A percentile compares a stretch with the other conserved stretches of the same genome.
phyloP scores from a whole-genome alignment of 2,888 invertebrate species.

The Icerya purchasi region DNA sequence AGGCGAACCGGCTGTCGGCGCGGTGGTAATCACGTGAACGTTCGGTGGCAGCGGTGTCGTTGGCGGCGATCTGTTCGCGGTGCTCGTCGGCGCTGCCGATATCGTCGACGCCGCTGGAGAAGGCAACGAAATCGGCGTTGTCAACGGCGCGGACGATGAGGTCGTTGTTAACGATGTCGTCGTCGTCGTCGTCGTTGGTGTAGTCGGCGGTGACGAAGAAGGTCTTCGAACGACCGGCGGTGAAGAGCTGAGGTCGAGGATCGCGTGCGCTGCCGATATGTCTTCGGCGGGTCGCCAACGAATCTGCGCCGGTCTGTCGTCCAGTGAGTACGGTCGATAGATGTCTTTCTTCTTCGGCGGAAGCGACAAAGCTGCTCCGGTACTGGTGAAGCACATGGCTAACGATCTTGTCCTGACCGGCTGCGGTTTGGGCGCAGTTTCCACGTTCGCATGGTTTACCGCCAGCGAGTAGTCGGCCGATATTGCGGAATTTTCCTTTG shows the following conservation, averaged over 20 bases:
- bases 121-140: background rate
- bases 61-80: slow-evolving; percentile 28
- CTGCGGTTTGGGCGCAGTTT: slow-evolving; percentile 5
- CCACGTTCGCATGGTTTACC: slow-evolving; percentile 9
- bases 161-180: slow-evolving; percentile 14
- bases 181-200: slow-evolving; percentile 18
- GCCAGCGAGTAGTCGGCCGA: slow-evolving; percentile 9
- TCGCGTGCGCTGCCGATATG: slow-evolving; percentile 50
- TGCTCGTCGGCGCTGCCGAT: slow-evolving; percentile 51
- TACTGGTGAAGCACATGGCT: slow-evolving; percentile 67
- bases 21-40: slow-evolving; percentile 59
- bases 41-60: slow-evolving; percentile 50
- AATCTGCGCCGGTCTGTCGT: slow-evolving; percentile 41
- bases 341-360: slow-evolving; percentile 83
- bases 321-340: slow-evolving; percentile 67
- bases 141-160: slow-evolving; percentile 9
- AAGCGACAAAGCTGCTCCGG: slow-evolving; percentile 30
- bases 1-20: slow-evolving; percentile 35
- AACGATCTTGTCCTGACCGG: slow-evolving; percentile 34
- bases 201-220: background rate
- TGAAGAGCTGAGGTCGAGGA: slow-evolving; percentile 26
- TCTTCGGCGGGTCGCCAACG: slow-evolving; percentile 55
- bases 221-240: slow-evolving; percentile 12
- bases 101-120: slow-evolving; percentile 23
- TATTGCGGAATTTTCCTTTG: slow-evolving; percentile 23